Conservation (phyloP, 1,140 invertebrate genomes). For the Drosophila baimaii region DNA sequence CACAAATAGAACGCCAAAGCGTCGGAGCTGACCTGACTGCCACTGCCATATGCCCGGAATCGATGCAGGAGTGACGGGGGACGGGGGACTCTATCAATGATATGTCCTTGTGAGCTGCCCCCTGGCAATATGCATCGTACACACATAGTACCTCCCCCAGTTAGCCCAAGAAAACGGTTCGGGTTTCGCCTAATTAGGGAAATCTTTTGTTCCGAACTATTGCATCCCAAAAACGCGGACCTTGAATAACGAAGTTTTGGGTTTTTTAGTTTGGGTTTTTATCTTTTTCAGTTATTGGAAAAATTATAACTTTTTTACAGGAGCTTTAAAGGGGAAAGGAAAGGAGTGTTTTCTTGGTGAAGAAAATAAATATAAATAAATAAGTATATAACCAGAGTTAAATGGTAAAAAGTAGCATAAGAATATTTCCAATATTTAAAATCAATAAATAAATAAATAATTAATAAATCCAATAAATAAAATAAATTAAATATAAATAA, state of each 20-base stretch:
- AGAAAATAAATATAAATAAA: neutral
- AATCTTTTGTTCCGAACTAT: slow-evolving; percentile 25
- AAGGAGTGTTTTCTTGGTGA: neutral
- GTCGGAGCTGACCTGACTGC: slow-evolving; percentile 30
- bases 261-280: neutral
- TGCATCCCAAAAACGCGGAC: slow-evolving; percentile 2
- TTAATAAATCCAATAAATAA: too few relatives aligned
- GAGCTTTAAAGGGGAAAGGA: too few relatives aligned
- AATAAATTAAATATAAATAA: too few relatives aligned
- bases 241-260: slow-evolving; percentile 4
- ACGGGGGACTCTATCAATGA: slow-evolving; percentile 20
- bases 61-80: neutral
- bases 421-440: too few relatives aligned
- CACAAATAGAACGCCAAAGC: slow-evolving; percentile 43
- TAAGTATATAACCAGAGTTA: too few relatives aligned
- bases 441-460: too few relatives aligned
- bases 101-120: slow-evolving; percentile 32
- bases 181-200: slow-evolving; percentile 38
- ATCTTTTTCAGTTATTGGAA: neutral
- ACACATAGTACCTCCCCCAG: slow-evolving; percentile 6
- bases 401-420: too few relatives aligned
- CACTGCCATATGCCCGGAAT: slow-evolving; percentile 26
- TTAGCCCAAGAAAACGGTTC: slow-evolving; percentile 30
- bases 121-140: neutral
- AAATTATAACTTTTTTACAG: neutral